Evolutionary conservation across 2,888 invertebrate genomes (phyloP).

Genomic region (Xanthia icteritia): DNA sequence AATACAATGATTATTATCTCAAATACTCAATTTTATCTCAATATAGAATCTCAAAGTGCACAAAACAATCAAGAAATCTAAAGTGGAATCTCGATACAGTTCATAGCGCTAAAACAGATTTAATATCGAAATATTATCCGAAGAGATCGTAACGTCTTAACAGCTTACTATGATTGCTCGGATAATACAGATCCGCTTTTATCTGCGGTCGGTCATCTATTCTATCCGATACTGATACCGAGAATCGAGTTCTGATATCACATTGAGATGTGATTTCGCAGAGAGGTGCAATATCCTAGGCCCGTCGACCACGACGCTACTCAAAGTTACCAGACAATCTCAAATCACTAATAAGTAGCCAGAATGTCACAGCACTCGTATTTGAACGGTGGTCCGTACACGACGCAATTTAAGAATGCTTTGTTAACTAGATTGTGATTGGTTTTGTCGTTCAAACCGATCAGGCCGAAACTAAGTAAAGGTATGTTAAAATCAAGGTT

Average conservation of each 20-base stretch:
- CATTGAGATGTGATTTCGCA: constrained; percentile 27
- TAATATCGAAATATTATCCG: constrained; percentile 23
- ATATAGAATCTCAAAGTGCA: neutral
- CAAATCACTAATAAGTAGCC: neutral
- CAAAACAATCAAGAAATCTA: constrained; percentile 21
- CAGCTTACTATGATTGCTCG: constrained; percentile 28
- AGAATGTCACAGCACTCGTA: neutral
- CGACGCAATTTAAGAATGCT: neutral
- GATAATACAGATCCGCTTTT: constrained; percentile 4
- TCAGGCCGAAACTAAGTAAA: no score
- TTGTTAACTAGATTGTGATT: no score
- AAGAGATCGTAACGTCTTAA: constrained; percentile 6
- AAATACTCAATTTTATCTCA: neutral
- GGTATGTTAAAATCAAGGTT: no score
- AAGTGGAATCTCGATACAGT: constrained; percentile 4
- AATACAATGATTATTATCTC: neutral
- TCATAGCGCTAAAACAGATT: constrained; percentile 18
- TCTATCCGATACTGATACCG: neutral
- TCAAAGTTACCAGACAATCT: neutral
- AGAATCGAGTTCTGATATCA: constrained; percentile 24
- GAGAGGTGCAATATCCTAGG: constrained; percentile 4
- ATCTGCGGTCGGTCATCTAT: constrained; percentile 5
- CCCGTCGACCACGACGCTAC: neutral
- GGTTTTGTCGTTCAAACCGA: no score
- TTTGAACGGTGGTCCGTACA: neutral